phyloP scores from a whole-genome alignment of 2,888 invertebrate genomes.

The Hyposoter dolosus region DNA sequence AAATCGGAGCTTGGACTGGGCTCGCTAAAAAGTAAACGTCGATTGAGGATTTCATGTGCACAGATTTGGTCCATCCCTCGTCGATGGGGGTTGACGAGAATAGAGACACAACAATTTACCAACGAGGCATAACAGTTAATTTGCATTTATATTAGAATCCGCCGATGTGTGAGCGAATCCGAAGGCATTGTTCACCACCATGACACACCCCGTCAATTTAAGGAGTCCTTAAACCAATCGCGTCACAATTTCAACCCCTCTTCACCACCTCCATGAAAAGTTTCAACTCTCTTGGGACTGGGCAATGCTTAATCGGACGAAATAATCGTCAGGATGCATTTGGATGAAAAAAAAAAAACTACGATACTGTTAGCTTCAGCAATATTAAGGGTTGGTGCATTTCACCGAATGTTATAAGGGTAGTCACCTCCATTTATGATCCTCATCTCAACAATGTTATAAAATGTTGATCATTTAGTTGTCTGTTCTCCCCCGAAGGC shows the following conservation, averaged over 20 bases:
- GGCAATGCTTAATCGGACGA: constrained; percentile 77
- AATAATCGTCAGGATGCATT: constrained; percentile 76
- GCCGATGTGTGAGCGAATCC: constrained; percentile 75
- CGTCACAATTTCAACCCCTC: constrained; percentile 11
- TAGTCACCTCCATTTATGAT: not conserved
- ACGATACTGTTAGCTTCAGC: not conserved
- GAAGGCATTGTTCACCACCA: constrained; percentile 74
- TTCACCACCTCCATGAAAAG: constrained; percentile 66
- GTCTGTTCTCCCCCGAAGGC: not conserved
- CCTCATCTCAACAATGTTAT: not conserved
- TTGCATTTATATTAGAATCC: constrained; percentile 82
- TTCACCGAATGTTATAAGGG: not conserved
- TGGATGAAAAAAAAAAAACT: constrained; percentile 35
- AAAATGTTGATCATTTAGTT: constrained; percentile 2
- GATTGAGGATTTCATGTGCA: constrained; percentile 17
- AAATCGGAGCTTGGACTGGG: not conserved
- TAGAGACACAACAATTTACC: constrained; percentile 56
- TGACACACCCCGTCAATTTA: constrained; percentile 75
- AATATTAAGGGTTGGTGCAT: not conserved
- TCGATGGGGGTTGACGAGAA: constrained; percentile 28
- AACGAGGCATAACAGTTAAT: constrained; percentile 73
- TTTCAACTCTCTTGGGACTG: constrained; percentile 74
- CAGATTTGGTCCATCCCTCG: constrained; percentile 35
- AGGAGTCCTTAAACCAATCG: constrained; percentile 63
- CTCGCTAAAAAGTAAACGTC: not conserved